Base-by-base conservation (phyloP, 2,888 invertebrate genomes). In the Hypomecis punctinalis region DNA sequence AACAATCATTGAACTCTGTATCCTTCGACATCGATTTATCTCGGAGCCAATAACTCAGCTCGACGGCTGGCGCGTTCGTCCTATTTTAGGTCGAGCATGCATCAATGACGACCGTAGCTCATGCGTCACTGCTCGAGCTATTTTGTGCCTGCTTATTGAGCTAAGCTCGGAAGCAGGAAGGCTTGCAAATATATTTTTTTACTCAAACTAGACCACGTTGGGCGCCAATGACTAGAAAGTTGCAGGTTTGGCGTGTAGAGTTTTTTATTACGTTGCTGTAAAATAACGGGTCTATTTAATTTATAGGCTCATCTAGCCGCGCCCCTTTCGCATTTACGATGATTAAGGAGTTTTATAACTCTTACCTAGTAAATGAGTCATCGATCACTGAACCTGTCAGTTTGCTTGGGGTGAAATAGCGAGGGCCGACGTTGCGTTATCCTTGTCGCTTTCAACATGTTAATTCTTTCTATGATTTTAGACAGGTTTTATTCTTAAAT, bases 101-200 rank as follows among this genome's bases (percentile, higher is more conserved):
- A 83, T 88, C 85, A 86, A 83, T 84, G 86, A 79, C 81, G 80
- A 75, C 71, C 70, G 77, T 82, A 80, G 80, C 81, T 82, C 77
- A 78, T 85, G 86, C 88, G 88, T 86, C 86, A 88, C 76, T 74
- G 70, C 75, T 76, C 75, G 72, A 70, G 78, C 76, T 88, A 87
- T 88, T 85, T 86, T 72, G 70, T 76, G 79, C 78, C 72, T 77
- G 77, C 46, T 74, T 79, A 76, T 74, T 76, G 37, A 37, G 37
- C 37, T 49, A 33, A 43, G 42, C 48, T 49, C 45, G n/a, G 71
- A 74, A 76, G 72, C 73, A 76, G 67, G 53, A 49, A 63, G 35
- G 6, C 6, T 43, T 36, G 53, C 53, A 9, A 53, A 54, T 9
- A 40, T 40, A 11, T 9, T 39, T 11, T 51, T n/a, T n/a, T 10